Evolutionary conservation across 2,888 invertebrate genomes (phyloP), one percentile per base, ranked within the genome.

Genomic region (Melinopterus prodromus): DNA sequence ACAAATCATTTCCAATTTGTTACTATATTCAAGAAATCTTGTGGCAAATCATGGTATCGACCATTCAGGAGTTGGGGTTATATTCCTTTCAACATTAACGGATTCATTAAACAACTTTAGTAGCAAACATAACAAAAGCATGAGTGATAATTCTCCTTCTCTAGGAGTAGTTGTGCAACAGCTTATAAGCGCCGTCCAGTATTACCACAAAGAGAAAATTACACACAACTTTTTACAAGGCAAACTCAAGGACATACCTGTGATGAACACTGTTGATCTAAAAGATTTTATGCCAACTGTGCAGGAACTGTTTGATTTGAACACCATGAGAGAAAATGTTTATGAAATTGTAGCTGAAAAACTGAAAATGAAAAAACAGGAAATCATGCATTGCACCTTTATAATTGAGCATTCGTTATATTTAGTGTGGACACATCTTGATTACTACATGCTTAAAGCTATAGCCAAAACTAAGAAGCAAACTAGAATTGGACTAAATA

Each of bases 341-440:
- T 90, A 88, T 84, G 91, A 90, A 82, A 89, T 91, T 79, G 86
- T 93, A 1, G 89, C 90, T 12, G 90, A 90, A 74, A 91, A 91
- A 82, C 87, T 92, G 78, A 90, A 89, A 75, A 91, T 91, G 82
- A 93, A 93, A 84, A 91, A 91, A 81, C 90, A 90, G 80, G 92
- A 93, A 87, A 90, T 94, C 84, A 91, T 91, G 84, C 91, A 92
- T 86, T 91, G 93, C 86, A 90, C 92, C 77, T 92, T 93, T 86
- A 93, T 95, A 79, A 92, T 94, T 26, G 94, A 95, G 86, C 93
- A 93, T 84, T 93, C 94, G 84, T 89, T 95, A 78, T 94, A 95
- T 86, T 91, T 96, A 81, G 90, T 96, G 82, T 96, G 96, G 96
- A 92, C 93, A 77, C 95, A 95, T 89, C 89, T 95, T 77, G 93